Evolutionary conservation across 2,113 vertebrate genomes (phyloP), one percentile per base, ranked within the genome.

Genomic region (Melanocharis versteri): DNA sequence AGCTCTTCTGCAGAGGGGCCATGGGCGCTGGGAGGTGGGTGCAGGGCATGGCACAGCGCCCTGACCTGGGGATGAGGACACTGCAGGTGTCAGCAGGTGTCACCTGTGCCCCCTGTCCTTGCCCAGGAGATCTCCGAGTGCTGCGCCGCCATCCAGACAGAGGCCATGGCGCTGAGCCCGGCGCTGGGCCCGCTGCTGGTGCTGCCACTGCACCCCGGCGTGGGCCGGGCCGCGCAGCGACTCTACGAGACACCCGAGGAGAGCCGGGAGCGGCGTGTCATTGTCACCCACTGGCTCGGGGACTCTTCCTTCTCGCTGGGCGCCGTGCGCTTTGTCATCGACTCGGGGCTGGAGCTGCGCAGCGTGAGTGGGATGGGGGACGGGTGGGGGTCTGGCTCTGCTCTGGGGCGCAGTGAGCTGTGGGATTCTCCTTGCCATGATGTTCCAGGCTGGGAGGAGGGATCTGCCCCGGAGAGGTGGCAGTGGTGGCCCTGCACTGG

Each of bases 291-390:
- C 58, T 84, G 98, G 60, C 97, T 99, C 1, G 99, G 98, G 2
- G 99, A 99, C 83, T 98, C 99, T 0, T 99, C 99, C 70, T 99
- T 99, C 97, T 99, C 99, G 1, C 93, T 99, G 93, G 97, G 95
- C 4, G 95, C 88, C 7, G 89, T 99, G 50, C 98, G 97, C 93
- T 99, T 99, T 3, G 97, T 99, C 95, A 97, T 99, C 4, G 99
- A 99, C 97, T 98, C 98, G 0, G 99, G 99, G 45, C 95, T 99
- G 82, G 99, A 99, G 92, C 98, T 99, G 76, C 98, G 98, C 96
- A 99, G 97, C 3, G 99, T 99, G 98, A 99, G 99, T 56, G 48
- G 33, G 17, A 31, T 2, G 0, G 44, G 40, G 60, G 3, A 3
- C 0, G 5, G 9, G 5, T 1, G 12, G 6, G 44, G 33, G 10